phyloP scores from a whole-genome alignment of 2,888 invertebrate species.

The Eristalinus sepulchralis region DNA sequence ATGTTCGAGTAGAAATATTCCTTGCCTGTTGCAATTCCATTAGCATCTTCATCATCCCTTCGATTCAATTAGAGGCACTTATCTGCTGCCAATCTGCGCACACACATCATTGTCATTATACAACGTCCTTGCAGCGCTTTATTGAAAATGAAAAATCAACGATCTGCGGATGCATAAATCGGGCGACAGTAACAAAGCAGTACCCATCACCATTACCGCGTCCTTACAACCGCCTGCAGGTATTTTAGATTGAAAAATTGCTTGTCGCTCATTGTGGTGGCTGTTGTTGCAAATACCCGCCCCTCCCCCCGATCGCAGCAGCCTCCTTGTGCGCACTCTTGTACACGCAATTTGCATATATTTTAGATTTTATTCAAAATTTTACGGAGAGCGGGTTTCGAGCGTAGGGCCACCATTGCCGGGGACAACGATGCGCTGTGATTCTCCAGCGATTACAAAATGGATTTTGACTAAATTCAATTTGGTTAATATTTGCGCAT shows the following conservation, averaged over 20 bases:
- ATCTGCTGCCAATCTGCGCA: conserved; percentile 19
- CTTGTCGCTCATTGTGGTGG: conserved; percentile 28
- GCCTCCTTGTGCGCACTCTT: not conserved
- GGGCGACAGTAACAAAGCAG: conserved; percentile 6
- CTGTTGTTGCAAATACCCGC: conserved; percentile 37
- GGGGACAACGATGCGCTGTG: not conserved
- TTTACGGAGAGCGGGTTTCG: not conserved
- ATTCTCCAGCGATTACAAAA: conserved; percentile 33
- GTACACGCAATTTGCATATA: conserved; percentile 49
- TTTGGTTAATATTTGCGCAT: conserved; percentile 55
- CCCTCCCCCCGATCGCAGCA: conserved; percentile 10
- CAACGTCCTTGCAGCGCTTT: not conserved
- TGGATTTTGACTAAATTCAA: conserved; percentile 58
- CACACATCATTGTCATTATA: conserved; percentile 4
- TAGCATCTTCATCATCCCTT: not conserved
- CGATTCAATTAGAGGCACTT: conserved; percentile 19
- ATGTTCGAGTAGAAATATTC: not conserved
- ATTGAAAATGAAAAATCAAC: conserved; percentile 17
- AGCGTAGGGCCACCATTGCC: not conserved
- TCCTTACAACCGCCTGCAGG: conserved; percentile 29
- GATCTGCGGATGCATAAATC: conserved; percentile 5
- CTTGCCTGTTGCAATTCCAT: not conserved
- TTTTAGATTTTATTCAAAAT: conserved; percentile 34
- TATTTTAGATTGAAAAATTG: conserved; percentile 60
- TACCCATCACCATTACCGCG: conserved; percentile 48